These are phyloP conservation scores for Agrochola circellaris DNA, from an alignment of 2,888 invertebrate genomes.

Conservation along the genomic window DNA sequence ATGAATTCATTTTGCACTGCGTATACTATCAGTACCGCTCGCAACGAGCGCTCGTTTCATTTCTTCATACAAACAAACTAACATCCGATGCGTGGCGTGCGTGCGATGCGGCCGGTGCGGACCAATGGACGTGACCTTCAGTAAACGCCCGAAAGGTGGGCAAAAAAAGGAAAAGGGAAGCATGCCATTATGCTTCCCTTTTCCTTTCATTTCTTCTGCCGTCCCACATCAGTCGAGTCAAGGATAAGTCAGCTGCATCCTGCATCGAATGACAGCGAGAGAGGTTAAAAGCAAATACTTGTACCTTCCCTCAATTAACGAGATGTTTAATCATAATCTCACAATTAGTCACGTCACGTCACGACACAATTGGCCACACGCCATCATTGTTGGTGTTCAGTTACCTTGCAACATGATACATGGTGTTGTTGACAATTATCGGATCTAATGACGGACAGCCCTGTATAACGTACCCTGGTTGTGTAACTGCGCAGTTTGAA, in stretches of 20 bases:
- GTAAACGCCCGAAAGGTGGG: neutral
- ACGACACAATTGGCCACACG: slow-evolving; percentile 75
- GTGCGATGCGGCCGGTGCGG: too few species aligned
- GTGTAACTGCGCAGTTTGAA: slow-evolving; percentile 51
- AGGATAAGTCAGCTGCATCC: neutral
- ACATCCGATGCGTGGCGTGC: too few species aligned
- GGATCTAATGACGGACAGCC: slow-evolving; percentile 45
- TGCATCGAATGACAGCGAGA: slow-evolving; percentile 15
- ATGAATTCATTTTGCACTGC: too few species aligned
- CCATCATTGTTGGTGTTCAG: slow-evolving; percentile 72
- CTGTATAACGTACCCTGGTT: slow-evolving; percentile 32
- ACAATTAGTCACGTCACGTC: slow-evolving; percentile 60
- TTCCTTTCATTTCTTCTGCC: neutral
- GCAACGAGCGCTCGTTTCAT: too few species aligned
- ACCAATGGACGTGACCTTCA: too few species aligned
- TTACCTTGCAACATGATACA: slow-evolving; percentile 65
- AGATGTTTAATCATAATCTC: slow-evolving; percentile 49
- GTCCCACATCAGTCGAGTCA: neutral
- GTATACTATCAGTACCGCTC: too few species aligned
- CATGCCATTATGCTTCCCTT: too few species aligned
- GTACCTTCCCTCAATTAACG: slow-evolving; percentile 41
- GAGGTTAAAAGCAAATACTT: slow-evolving; percentile 32
- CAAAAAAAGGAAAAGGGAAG: too few species aligned
- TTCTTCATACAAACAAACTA: too few species aligned
- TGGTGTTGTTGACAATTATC: slow-evolving; percentile 61